Evolutionary conservation across 2,888 invertebrate species (phyloP), one percentile per base, ranked within the genome.

Genomic region (Neria commutata): DNA sequence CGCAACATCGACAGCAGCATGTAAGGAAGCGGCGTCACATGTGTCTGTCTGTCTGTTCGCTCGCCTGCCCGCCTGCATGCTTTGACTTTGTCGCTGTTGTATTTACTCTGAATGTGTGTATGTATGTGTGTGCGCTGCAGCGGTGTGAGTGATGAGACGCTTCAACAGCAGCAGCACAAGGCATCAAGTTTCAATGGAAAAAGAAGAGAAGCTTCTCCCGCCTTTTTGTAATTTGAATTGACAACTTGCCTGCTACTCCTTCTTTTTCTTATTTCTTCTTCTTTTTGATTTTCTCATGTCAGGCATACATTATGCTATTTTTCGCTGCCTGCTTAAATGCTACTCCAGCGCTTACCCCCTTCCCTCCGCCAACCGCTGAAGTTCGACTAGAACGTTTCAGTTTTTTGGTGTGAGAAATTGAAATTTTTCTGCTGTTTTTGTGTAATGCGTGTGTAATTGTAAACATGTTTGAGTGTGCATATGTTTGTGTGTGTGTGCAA

Each of bases 361-460:
- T 8, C 11, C 11, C 11, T 29, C 11, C 29, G 11, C 17, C 4
- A 5, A 5, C 42, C 4, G 14, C 17, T n/a, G n/a, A n/a, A n/a
- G n/a, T 42, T 3, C 42, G 17, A n/a, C 4, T 8, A 8, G 6
- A 37, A 4, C 6, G n/a, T 37, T 37, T 37, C n/a, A 3, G 42
- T 42, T 42, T 14, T 42, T 14, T 47, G 42, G 46, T 34, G 56
- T 50, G 54, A 58, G 42, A 61, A 63, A 65, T 68, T 66, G 60
- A 66, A 68, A 64, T 45, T 48, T 62, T 48, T 61, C 56, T 60
- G 42, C n/a, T 48, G 52, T 55, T 26, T 52, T 37, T 69, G 69
- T 63, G 66, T 70, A 76, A 76, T 74, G 73, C 70, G 75, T 74
- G 73, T 75, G 69, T 75, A 76, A 75, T 75, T 75, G 76, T 70